Conservation (phyloP, 2,113 vertebrate species). For the Atlantisia rogersi region DNA sequence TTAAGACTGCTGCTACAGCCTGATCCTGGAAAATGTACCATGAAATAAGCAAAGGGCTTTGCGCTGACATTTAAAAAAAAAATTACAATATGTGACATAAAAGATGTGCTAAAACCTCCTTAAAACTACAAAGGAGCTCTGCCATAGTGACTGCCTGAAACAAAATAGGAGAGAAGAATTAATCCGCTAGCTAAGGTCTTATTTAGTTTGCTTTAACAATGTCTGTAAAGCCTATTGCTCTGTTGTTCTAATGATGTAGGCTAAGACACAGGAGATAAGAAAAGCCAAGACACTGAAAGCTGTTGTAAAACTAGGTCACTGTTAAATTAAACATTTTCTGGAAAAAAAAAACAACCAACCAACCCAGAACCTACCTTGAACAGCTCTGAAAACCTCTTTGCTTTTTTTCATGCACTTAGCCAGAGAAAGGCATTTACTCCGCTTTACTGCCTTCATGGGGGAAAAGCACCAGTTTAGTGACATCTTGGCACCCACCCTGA, state of each 20-base stretch:
- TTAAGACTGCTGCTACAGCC: not conserved
- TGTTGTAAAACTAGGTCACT: slow-evolving; percentile 56
- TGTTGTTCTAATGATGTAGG: slow-evolving; percentile 42
- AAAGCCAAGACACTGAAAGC: slow-evolving; percentile 39
- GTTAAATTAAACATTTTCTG: slow-evolving; percentile 64
- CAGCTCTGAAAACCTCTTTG: slow-evolving; percentile 15
- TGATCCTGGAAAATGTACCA: not conserved
- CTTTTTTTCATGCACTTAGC: not conserved
- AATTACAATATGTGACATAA: not conserved
- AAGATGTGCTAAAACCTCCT: not conserved
- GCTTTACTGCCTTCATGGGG: not conserved
- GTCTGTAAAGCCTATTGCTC: slow-evolving; percentile 36
- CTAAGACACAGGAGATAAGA: slow-evolving; percentile 50
- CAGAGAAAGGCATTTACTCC: not conserved
- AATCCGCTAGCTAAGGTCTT: not conserved
- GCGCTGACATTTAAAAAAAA: not conserved
- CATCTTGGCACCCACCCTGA: not conserved
- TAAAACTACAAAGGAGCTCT: slow-evolving; percentile 8
- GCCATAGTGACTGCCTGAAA: not conserved
- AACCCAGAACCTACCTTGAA: slow-evolving; percentile 12
- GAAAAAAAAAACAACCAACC: not conserved
- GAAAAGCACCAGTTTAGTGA: not conserved
- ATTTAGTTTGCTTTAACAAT: slow-evolving; percentile 24
- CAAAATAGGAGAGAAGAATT: slow-evolving; percentile 22
- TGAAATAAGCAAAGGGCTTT: slow-evolving; percentile 3